Base-by-base conservation (phyloP, 1,140 invertebrate genomes). In the Telenomus remus region DNA sequence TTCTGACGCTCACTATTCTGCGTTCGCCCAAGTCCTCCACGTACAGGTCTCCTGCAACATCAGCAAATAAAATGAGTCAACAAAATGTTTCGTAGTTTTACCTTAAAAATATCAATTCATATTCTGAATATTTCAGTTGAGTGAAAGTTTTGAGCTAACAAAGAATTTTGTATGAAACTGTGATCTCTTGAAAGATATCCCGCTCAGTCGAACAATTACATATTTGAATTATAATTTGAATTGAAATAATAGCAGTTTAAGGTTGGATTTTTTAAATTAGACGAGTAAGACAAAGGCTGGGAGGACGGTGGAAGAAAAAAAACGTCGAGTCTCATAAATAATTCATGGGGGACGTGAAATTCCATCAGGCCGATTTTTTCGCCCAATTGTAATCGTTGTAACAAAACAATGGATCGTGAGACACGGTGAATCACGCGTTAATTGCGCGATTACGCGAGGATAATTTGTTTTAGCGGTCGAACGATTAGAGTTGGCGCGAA, bases 1-100 rank as follows among this genome's bases (percentile, higher is more conserved):
- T 88, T 55, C 86, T 82, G 75, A 88, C 86, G 63, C 81, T 84
- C 34, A 87, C 86, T 46, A 82, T 84, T 65, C 82, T 80, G 16
- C 83, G 82, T 64, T 87, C 85, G 44, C 63, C 80, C 49, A 87
- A 72, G 15, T 88, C 84, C 78, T 89, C 86, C 27, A 89, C 88
- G 76, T 88, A 87, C 42, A 90, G 82, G 64, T 88, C 88, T 61
- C 89, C 89, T 90, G 85, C 14, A 87, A 88, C 50, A 69, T 66
- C 48, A 15, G 56, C 37, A 37, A 3, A 33, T 14, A 60, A 19
- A 19, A 5, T 47, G 39, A 44, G 51, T 42, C n/a, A 37, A 11
- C 48, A 55, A 54, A 51, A 51, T 13, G 6, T 35, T 16, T n/a
- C 35, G 1, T n/a, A n/a, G 13, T 13, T 12, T 10, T 7, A 13